Evolutionary conservation across 2,888 invertebrate species (phyloP), one percentile per base, ranked within the genome.

Genomic region (Microdon myrmicae): DNA sequence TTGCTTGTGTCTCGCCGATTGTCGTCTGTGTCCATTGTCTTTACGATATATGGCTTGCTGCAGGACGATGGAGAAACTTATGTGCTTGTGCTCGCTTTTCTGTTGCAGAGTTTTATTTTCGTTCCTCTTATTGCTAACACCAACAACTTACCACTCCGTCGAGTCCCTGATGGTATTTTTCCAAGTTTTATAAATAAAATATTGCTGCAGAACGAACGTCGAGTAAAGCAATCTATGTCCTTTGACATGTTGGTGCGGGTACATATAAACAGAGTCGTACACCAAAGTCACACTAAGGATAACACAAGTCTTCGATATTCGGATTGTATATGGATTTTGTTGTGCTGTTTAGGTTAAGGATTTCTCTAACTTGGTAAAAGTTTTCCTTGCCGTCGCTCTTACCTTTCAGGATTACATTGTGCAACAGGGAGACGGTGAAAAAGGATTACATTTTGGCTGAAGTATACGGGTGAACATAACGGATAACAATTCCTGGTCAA

Each of bases 401-500:
- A 14, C 25, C 45, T 44, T 28, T 6, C 3, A 41, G 51, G 23
- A 47, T 47, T 58, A 47, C 48, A 47, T 58, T 47, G 58, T 58
- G 64, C 58, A 58, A 53, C 64, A 58, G 44, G 25, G 48, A 25
- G 22, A 20, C 14, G n/a, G 5, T 4, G 26, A 20, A 25, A 25
- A 45, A 20, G 20, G 31, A 38, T 43, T 64, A 51, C 58, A 64
- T 58, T 44, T n/a, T 48, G 39, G 26, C 56, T 31, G 10, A 20
- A 39, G 37, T 34, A 45, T 41, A 32, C 16, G 20, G 38, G 37
- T 47, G 10, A 20, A 28, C 48, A 56, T 41, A 48, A 56, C 26
- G 41, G 51, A 64, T 53, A 64, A 58, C 43, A 53, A 64, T 53
- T 64, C 51, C 53, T 53, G 64, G 64, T 64, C 64, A 64, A 64